These are phyloP conservation scores for Mythimna loreyi DNA, from an alignment of 2,888 invertebrate species.

Conservation along the genomic window DNA sequence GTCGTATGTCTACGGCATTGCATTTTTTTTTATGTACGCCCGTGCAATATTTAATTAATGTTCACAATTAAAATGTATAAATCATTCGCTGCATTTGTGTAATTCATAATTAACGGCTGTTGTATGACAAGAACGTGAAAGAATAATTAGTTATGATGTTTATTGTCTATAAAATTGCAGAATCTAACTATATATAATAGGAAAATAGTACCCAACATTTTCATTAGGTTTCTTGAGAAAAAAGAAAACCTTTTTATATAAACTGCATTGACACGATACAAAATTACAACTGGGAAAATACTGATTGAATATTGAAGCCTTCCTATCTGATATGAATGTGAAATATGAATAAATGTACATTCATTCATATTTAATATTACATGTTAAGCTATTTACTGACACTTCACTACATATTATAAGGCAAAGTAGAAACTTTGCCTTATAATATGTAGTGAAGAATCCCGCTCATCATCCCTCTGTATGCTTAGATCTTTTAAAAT, in stretches of 20 bases:
- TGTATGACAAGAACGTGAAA: slow-evolving; percentile 8
- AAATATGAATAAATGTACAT: no score
- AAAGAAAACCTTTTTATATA: no score
- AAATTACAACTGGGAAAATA: neutral
- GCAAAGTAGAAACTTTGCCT: no score
- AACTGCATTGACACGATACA: neutral
- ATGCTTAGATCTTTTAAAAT: no score
- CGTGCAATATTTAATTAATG: slow-evolving; percentile 27
- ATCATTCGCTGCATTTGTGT: slow-evolving; percentile 8
- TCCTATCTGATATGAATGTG: no score
- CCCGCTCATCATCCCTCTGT: no score
- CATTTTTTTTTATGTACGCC: slow-evolving; percentile 17
- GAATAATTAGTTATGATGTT: neutral
- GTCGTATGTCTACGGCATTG: slow-evolving; percentile 12
- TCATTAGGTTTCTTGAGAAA: neutral
- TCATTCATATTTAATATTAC: no score
- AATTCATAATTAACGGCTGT: slow-evolving; percentile 19
- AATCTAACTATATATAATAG: neutral
- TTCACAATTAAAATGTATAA: slow-evolving; percentile 23
- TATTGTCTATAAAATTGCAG: slow-evolving; percentile 1
- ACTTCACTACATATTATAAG: no score
- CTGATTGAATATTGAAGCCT: no score
- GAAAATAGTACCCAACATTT: neutral
- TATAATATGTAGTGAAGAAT: no score
- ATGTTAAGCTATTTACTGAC: no score